These are phyloP conservation scores for Alcedo quadribrachys DNA, from an alignment of 2,797 vertebrate species.

Conservation along the genomic window DNA sequence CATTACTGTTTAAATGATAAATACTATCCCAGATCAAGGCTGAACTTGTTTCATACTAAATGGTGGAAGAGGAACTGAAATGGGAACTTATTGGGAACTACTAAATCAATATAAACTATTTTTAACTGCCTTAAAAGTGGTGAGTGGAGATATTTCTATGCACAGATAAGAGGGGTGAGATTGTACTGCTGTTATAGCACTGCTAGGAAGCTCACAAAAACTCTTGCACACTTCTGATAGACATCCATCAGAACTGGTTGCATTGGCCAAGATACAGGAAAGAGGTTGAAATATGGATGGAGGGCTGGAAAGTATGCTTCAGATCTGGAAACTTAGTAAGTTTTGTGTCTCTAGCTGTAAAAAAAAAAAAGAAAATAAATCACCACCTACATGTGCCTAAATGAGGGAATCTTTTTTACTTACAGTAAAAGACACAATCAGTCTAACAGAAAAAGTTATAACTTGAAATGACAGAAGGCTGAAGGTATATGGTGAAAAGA, in stretches of 20 bases:
- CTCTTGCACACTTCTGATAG: neutral
- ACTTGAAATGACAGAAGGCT: neutral
- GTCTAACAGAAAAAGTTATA: neutral
- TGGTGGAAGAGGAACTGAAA: neutral
- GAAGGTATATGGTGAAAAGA: neutral
- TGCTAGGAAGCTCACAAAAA: neutral
- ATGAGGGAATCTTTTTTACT: neutral
- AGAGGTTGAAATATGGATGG: neutral
- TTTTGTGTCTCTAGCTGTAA: neutral
- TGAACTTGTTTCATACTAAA: neutral
- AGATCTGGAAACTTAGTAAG: neutral
- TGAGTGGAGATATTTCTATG: neutral
- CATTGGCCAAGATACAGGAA: neutral
- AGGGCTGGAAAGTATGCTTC: neutral
- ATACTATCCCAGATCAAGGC: neutral
- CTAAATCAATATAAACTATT: neutral
- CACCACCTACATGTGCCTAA: neutral
- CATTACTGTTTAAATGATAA: neutral
- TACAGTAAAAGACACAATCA: neutral
- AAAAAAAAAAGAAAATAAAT: conserved; percentile 4
- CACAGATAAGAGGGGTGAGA: neutral
- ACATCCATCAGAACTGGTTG: neutral
- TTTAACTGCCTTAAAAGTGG: neutral
- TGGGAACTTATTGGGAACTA: neutral
- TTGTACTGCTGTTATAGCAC: neutral